Base-by-base conservation (phyloP, 2,888 invertebrate species). In the Cheilosia pagana region DNA sequence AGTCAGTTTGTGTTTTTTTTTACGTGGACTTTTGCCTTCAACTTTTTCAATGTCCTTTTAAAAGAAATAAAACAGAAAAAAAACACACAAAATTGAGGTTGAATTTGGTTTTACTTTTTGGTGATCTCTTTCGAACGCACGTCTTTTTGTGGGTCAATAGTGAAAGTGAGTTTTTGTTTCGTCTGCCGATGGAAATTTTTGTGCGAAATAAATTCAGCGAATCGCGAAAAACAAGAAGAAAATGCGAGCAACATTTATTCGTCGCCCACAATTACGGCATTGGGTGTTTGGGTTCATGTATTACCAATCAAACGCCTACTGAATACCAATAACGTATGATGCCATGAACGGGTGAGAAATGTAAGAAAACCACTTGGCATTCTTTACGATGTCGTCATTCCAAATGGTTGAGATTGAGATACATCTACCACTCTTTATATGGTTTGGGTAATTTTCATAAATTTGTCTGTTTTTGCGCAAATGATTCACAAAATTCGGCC, bases 271-370 rank as follows among this genome's bases (percentile, higher is more conserved):
- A 68, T 78, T 62, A 28, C 19, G 57, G 45, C 16, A 16, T 8
- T 45, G 16, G 45, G 6, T 16, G 6, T 31, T 19, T 59, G 2
- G 12, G 12, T 14, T 14, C 16, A n/a, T 41, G 70, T 74, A 50
- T 68, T 74, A 63, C 74, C 65, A 83, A 74, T 79, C 74, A 63
- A 59, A 79, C 83, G 65, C 83, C 83, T 70, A 83, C 83, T 59
- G 83, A 50, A 78, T 83, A 48, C 23, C 59, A 83, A 83, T 70
- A 62, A 63, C 25, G 41, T 39, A 68, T 63, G 48, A 63, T 65
- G 63, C 68, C 67, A 68, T 75, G 57, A 59, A 43, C 50, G 57
- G 12, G 23, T 39, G 52, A 41, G 59, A 65, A 41, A 50, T 50
- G 8, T 5, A 28, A 25, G 14, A 39, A 63, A 28, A 35, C n/a